Conservation (phyloP, 2,797 vertebrate species). For the Microtus agrestis region DNA sequence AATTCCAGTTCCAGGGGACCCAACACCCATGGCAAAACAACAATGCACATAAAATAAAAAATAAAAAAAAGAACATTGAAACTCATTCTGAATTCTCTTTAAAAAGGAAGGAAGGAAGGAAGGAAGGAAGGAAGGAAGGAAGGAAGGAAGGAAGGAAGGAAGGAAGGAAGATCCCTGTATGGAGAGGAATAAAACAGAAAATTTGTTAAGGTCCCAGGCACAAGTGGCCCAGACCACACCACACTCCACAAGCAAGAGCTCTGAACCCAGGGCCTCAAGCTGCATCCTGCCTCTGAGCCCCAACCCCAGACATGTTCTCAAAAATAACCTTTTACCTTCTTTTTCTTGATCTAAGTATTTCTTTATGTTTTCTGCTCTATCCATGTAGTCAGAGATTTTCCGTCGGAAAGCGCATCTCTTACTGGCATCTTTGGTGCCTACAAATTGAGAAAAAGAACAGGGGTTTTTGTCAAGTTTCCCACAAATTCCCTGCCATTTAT, state of each 20-base stretch:
- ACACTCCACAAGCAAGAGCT: background rate
- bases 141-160: too few species aligned
- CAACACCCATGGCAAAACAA: too few species aligned
- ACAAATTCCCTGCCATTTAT: background rate
- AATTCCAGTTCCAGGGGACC: too few species aligned
- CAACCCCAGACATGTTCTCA: background rate
- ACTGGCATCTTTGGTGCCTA: constrained; percentile 93
- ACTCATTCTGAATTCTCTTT: too few species aligned
- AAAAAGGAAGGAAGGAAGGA: too few species aligned
- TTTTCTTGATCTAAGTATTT: constrained; percentile 93
- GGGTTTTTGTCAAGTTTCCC: constrained; percentile 16
- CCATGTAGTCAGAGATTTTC: constrained; percentile 95
- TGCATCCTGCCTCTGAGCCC: background rate
- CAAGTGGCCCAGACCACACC: background rate
- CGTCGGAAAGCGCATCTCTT: constrained; percentile 93
- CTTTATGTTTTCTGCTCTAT: constrained; percentile 97
- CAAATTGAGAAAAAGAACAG: constrained; percentile 57
- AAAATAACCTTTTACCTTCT: constrained; percentile 90
- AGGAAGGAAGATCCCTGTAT: background rate
- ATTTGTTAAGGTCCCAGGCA: background rate
- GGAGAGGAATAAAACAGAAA: background rate
- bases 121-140: too few species aligned
- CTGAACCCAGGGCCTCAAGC: background rate
- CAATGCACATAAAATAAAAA: too few species aligned
- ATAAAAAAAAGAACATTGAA: too few species aligned